Evolutionary conservation across 2,797 vertebrate genomes (phyloP), one percentile per base, ranked within the genome.

Genomic region (Ctenochaetus hawaiiensis): DNA sequence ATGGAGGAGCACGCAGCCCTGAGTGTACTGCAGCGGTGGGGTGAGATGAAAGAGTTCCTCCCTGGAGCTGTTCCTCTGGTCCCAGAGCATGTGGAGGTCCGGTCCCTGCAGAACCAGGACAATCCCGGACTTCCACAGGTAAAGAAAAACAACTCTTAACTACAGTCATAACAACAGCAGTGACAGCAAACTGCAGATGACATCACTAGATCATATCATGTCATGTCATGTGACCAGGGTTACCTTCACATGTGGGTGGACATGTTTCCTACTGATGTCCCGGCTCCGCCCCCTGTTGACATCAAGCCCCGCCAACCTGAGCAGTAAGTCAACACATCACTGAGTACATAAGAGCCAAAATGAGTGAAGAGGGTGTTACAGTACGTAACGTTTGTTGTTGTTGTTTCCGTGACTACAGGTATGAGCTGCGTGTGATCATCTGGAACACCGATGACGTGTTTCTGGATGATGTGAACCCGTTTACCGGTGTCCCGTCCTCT

Each of bases 191-290:
- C 34, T 0, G 20, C n/a, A 26, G 26, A 4, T 30, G 26, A 30
- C 4, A 30, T 30, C 26, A 30, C 26, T n/a, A n/a, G n/a, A n/a
- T n/a, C n/a, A 30, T 5, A 30, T 30, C n/a, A n/a, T n/a, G n/a
- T n/a, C 26, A 30, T 30, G 26, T 30, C 26, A 30, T 30, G 26
- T 30, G 68, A 78, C 11, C 87, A 99, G 98, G 97, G 97, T 67
- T 96, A 95, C 37, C 93, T 97, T 84, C 97, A 99, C 69, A 97
- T 98, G 98, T 99, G 97, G 97, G 95, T 98, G 17, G 98, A 99
- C 91, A 96, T 99, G 95, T 99, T 99, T 89, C 97, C 97, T 8
- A 95, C 92, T 0, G 97, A 99, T 0, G 86, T 97, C 16, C 98
- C 97, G 0, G 95, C 95, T 5, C 98, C 97, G 0, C 96, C 96